Percentiles rank a stretch among this genome's conserved stretches.
Evolutionary conservation across 2,888 invertebrate genomes (phyloP).

Genomic region (Yponomeuta malinellus): DNA sequence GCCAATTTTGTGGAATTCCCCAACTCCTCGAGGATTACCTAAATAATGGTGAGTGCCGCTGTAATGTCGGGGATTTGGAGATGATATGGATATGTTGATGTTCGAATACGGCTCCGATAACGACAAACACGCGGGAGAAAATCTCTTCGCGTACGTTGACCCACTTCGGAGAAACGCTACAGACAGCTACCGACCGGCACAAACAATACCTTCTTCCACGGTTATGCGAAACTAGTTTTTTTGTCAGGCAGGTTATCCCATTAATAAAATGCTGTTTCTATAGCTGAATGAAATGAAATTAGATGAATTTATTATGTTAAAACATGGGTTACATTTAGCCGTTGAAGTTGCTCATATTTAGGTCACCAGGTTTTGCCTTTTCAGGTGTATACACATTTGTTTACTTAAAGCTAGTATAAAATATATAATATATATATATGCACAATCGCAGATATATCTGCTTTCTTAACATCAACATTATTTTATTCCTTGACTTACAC

Average conservation of each 20-base stretch:
- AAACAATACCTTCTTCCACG: slow-evolving; percentile 25
- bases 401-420: no score
- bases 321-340: no score
- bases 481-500: no score
- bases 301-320: no score
- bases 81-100: not conserved
- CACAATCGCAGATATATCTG: no score
- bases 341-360: no score
- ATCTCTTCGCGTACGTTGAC: slow-evolving; percentile 47
- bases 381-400: no score
- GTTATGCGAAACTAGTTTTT: slow-evolving; percentile 15
- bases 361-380: no score
- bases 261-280: no score
- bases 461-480: no score
- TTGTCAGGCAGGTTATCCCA: not conserved
- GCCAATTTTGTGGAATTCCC: slow-evolving; percentile 47
- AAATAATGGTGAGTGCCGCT: slow-evolving; percentile 47
- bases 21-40: slow-evolving; percentile 30
- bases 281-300: no score
- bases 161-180: slow-evolving; percentile 36
- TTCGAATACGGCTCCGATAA: not conserved
- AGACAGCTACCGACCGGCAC: slow-evolving; percentile 35
- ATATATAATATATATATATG: no score
- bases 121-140: slow-evolving; percentile 32
- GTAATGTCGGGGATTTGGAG: slow-evolving; percentile 3